These are phyloP conservation scores for Aphyosemion australe DNA, from an alignment of 2,113 vertebrate genomes.

Conservation along the genomic window DNA sequence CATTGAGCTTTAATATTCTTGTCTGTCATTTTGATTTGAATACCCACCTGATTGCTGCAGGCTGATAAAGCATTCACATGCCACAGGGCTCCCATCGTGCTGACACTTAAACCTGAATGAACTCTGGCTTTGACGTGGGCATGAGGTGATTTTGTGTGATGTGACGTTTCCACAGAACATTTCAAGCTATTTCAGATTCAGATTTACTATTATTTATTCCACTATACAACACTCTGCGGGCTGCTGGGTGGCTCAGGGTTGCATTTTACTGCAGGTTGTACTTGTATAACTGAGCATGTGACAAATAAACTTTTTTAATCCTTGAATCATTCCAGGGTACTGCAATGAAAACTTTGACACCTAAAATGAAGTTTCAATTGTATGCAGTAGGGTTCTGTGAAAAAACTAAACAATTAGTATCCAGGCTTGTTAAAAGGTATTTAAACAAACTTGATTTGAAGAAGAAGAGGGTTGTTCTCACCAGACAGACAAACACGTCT, in stretches of 20 bases:
- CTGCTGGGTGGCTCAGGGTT: too few relatives aligned
- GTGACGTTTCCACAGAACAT: constrained; percentile 12
- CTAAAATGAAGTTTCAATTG: too few relatives aligned
- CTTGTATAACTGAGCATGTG: too few relatives aligned
- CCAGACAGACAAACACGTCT: too few relatives aligned
- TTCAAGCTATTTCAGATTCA: background rate
- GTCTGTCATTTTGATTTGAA: constrained; percentile 78
- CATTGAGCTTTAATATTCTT: constrained; percentile 74
- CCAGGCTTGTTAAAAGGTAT: too few relatives aligned
- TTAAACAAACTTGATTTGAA: too few relatives aligned
- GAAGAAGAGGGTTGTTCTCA: too few relatives aligned
- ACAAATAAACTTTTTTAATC: too few relatives aligned
- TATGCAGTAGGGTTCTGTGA: too few relatives aligned
- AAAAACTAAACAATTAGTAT: too few relatives aligned
- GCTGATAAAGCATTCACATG: constrained; percentile 61
- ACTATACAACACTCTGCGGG: background rate
- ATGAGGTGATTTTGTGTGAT: constrained; percentile 21
- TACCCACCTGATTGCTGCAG: constrained; percentile 64
- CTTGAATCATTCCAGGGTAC: background rate
- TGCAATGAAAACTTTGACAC: background rate
- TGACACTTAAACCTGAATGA: constrained; percentile 39
- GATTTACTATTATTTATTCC: background rate
- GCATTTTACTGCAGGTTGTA: too few relatives aligned
- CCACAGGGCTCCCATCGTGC: constrained; percentile 42
- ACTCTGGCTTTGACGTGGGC: constrained; percentile 33